phyloP scores from a whole-genome alignment of 2,888 invertebrate genomes.

The Drosophila nr. fundita region DNA sequence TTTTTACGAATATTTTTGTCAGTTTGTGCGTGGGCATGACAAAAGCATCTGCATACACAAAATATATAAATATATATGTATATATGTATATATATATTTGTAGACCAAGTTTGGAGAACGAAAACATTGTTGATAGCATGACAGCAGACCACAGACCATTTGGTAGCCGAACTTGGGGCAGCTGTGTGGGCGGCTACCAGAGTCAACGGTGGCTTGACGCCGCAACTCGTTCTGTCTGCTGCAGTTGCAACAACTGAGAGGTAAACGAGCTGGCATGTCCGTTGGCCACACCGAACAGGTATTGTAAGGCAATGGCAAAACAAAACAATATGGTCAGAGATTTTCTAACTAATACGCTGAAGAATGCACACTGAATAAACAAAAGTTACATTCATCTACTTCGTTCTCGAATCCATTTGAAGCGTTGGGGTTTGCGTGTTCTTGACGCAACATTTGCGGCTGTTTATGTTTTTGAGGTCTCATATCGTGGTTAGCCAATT shows the following conservation, averaged over 20 bases:
- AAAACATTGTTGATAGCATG: conserved; percentile 3
- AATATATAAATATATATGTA: not conserved
- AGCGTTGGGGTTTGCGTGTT: conserved; percentile 59
- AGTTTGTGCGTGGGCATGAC: conserved; percentile 1
- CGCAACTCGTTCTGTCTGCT: not conserved
- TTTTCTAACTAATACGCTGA: not conserved
- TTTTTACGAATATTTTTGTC: not conserved
- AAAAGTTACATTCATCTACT: conserved; percentile 1
- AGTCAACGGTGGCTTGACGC: not conserved
- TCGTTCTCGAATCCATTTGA: conserved; percentile 6
- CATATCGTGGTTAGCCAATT: conserved; percentile 74
- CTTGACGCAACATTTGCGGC: conserved; percentile 77
- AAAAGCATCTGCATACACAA: not conserved
- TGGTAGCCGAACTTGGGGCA: not conserved
- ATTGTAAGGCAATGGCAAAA: not conserved
- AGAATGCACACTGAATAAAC: not conserved
- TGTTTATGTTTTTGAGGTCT: conserved; percentile 76
- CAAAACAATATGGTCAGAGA: not conserved
- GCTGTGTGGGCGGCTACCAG: not conserved
- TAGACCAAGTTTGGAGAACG: not conserved
- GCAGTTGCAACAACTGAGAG: not conserved
- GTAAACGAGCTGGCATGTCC: not conserved
- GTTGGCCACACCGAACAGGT: not conserved
- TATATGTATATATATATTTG: not conserved
- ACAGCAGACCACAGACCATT: conserved; percentile 8